These are phyloP conservation scores for Planiliza haematocheilus DNA, from an alignment of 2,113 vertebrate genomes.

Conservation along the genomic window DNA sequence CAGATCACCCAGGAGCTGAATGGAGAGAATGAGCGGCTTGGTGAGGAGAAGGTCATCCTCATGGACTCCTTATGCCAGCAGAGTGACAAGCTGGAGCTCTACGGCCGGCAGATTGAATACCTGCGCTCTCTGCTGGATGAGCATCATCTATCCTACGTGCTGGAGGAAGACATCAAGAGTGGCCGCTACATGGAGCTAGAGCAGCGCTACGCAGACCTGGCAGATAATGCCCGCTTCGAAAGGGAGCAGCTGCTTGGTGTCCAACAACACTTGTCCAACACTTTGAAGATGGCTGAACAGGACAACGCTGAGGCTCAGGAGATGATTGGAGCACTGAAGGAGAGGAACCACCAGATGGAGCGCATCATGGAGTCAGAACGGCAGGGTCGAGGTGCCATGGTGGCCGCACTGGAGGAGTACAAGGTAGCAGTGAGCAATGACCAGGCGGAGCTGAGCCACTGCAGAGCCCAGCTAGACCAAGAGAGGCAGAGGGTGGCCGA, in stretches of 20 bases:
- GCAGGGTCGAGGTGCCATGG: constrained; percentile 86
- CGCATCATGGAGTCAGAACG: constrained; percentile 91
- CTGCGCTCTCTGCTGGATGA: constrained; percentile 92
- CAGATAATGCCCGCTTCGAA: constrained; percentile 92
- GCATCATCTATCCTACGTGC: constrained; percentile 88
- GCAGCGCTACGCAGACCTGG: constrained; percentile 92
- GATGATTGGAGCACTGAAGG: constrained; percentile 91
- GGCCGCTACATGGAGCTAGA: constrained; percentile 96
- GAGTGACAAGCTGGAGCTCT: constrained; percentile 92
- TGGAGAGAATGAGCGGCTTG: constrained; percentile 94
- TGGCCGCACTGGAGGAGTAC: constrained; percentile 88
- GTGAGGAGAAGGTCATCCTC: constrained; percentile 94
- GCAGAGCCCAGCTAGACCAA: constrained; percentile 91
- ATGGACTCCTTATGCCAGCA: constrained; percentile 97
- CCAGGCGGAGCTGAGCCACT: constrained; percentile 90
- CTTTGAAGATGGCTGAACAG: constrained; percentile 95
- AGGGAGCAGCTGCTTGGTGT: constrained; percentile 95
- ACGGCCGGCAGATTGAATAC: constrained; percentile 92
- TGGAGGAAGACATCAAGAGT: constrained; percentile 94
- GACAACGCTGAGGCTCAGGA: constrained; percentile 96
- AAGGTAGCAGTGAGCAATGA: constrained; percentile 87
- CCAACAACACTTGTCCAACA: constrained; percentile 96
- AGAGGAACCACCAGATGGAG: constrained; percentile 95
- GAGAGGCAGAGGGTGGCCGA: constrained; percentile 93
- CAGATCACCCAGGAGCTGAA: constrained; percentile 96